phyloP scores from a whole-genome alignment of 2,888 invertebrate species.

The Zaprionus bogoriensis region DNA sequence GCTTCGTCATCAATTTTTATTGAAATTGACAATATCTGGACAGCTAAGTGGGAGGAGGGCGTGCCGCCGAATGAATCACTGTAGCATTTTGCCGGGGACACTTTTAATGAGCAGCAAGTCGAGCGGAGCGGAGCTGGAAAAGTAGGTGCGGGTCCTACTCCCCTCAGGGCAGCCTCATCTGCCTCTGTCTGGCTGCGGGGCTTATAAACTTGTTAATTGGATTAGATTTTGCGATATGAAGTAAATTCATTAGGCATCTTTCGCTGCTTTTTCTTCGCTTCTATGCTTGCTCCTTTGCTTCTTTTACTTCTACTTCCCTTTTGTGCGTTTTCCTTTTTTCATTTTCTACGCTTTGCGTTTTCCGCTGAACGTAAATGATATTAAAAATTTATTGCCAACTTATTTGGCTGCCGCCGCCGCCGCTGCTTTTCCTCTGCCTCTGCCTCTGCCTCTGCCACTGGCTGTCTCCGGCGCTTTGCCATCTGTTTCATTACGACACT shows the following conservation, averaged over 20 bases:
- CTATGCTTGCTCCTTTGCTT: neutral
- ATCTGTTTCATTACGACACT: constrained; percentile 28
- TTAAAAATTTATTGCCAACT: constrained; percentile 70
- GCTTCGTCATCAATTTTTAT: constrained; percentile 75
- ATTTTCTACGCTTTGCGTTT: constrained; percentile 16
- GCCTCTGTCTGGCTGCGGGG: constrained; percentile 16
- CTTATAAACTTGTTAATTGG: constrained; percentile 74
- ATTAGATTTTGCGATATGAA: constrained; percentile 69
- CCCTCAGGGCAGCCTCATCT: no score
- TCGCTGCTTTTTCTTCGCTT: neutral
- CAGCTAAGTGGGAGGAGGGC: constrained; percentile 18
- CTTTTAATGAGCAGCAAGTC: constrained; percentile 67
- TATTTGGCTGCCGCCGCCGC: constrained; percentile 13
- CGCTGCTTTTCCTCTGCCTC: neutral
- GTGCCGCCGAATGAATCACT: constrained; percentile 43
- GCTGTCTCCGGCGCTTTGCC: constrained; percentile 6
- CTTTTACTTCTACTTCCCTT: neutral
- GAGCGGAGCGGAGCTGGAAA: constrained; percentile 9
- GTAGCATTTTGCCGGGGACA: constrained; percentile 51
- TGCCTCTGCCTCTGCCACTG: neutral
- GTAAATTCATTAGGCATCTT: constrained; percentile 53
- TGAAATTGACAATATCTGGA: constrained; percentile 75
- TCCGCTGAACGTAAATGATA: constrained; percentile 52
- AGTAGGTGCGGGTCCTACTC: constrained; percentile 9
- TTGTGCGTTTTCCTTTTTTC: neutral